phyloP scores from a whole-genome alignment of 1,140 invertebrate genomes.

The Dufourea novaeangliae region DNA sequence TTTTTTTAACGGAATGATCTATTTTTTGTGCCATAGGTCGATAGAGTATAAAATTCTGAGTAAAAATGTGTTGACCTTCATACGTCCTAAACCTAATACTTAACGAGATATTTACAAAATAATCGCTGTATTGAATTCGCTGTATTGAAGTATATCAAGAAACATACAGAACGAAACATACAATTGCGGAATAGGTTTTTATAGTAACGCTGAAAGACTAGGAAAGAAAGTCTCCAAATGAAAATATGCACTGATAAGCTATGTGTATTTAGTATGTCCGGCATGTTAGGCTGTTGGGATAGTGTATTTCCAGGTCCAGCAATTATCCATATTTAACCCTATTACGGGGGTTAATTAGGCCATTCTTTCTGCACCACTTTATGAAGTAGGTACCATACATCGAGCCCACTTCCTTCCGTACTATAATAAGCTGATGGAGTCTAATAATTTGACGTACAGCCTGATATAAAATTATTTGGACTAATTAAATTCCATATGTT shows the following conservation, averaged over 20 bases:
- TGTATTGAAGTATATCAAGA: too few relatives aligned
- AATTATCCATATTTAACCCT: constrained; percentile 71
- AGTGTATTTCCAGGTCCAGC: constrained; percentile 65
- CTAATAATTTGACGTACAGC: neutral
- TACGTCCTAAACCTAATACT: too few relatives aligned
- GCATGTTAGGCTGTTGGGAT: constrained; percentile 29
- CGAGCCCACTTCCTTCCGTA: constrained; percentile 46
- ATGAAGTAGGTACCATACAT: constrained; percentile 20
- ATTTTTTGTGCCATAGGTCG: too few relatives aligned
- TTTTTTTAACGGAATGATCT: too few relatives aligned
- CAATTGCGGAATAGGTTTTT: too few relatives aligned
- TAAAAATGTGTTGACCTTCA: too few relatives aligned
- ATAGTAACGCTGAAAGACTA: too few relatives aligned
- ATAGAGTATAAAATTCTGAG: too few relatives aligned
- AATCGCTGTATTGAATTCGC: too few relatives aligned
- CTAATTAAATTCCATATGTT: neutral
- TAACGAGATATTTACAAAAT: too few relatives aligned
- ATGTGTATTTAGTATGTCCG: neutral
- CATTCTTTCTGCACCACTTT: constrained; percentile 54
- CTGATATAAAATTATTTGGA: neutral
- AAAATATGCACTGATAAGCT: neutral
- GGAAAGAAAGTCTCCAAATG: too few relatives aligned
- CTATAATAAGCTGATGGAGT: constrained; percentile 8
- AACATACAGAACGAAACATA: too few relatives aligned
- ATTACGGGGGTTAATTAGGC: constrained; percentile 72